These are phyloP conservation scores for Meloidogyne exigua DNA, from an alignment of 1,140 invertebrate genomes.

Conservation along the genomic window DNA sequence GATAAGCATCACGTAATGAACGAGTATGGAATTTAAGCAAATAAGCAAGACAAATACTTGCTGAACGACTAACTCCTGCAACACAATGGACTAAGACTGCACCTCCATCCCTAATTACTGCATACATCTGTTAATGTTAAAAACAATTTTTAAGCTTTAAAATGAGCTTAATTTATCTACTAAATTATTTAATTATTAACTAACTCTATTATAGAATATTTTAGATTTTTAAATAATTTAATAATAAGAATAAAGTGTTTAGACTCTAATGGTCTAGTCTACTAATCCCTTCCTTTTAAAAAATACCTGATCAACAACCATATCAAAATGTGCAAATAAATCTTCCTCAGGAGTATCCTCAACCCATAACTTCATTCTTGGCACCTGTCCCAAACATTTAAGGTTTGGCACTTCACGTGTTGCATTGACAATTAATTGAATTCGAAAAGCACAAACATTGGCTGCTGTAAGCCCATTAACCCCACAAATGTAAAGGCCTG, in stretches of 20 bases:
- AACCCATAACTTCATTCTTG: conserved; percentile 71
- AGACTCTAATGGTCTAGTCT: too few relatives aligned
- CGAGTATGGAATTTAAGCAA: conserved; percentile 79
- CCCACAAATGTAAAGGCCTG: conserved; percentile 57
- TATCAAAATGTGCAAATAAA: conserved; percentile 74
- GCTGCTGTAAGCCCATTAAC: conserved; percentile 50
- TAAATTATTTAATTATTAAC: too few relatives aligned
- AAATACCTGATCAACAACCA: conserved; percentile 71
- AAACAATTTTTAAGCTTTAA: too few relatives aligned
- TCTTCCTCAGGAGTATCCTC: conserved; percentile 74
- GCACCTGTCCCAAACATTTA: conserved; percentile 65
- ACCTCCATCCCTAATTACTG: conserved; percentile 66
- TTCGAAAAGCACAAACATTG: conserved; percentile 62
- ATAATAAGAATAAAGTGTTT: too few relatives aligned
- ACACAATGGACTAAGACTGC: conserved; percentile 81
- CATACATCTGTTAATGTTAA: conserved; percentile 45
- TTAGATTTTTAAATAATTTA: too few relatives aligned
- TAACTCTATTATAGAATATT: too few relatives aligned
- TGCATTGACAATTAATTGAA: conserved; percentile 76
- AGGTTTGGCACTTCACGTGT: conserved; percentile 78
- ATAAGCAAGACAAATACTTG: conserved; percentile 81
- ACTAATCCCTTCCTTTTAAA: too few relatives aligned
- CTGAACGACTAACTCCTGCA: conserved; percentile 81
- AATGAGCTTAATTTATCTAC: too few relatives aligned
- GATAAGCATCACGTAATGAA: conserved; percentile 70